Base-by-base conservation (phyloP, 2,888 invertebrate genomes). In the Lycophotia porphyrea region DNA sequence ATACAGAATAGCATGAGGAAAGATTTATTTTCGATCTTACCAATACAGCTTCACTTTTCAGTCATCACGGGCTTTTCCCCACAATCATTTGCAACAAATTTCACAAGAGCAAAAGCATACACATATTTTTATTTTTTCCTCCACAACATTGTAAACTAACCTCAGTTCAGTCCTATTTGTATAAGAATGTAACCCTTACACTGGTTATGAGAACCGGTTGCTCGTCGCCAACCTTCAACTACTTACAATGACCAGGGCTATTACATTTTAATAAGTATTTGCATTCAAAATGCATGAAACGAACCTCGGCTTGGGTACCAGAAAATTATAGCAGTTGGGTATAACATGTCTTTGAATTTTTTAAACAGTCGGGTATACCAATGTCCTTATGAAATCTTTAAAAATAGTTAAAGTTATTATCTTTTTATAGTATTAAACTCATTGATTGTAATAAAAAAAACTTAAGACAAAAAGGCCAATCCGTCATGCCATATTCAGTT, bases 401-500 rank as follows among this genome's bases (percentile, higher is more conserved):
- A 27, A n/a, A 1, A 1, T 11, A 24, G 18, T 18, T 74, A 36
- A 68, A 49, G 21, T 64, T 31, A 47, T 58, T 42, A 71, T 21
- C 15, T 58, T 84, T 70, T 73, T 68, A 36, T 65, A 34, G 63
- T 73, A 58, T 73, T 71, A 44, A 49, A 49, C 58, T 67, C 72
- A 79, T 76, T 74, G 80, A 86, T 76, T 73, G 34, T 60, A 24
- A 69, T 65, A 80, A 80, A 47, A 80, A 47, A 76, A 84, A 80
- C 63, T 44, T 65, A 61, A 61, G 60, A 78, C 69, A 86, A 84
- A 89, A 89, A 81, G 68, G 67, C 27, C 66, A 78, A 82, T 80
- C 78, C 78, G 88, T 87, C 84, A 88, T 83, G 88, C 88, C 75
- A 39, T 87, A 76, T 87, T 88, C 72, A 49, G 65, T 69, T 58